Percentiles rank a stretch among this genome's conserved stretches.
Evolutionary conservation across 2,888 invertebrate genomes (phyloP).

Genomic region (Raillietiella orientalis): DNA sequence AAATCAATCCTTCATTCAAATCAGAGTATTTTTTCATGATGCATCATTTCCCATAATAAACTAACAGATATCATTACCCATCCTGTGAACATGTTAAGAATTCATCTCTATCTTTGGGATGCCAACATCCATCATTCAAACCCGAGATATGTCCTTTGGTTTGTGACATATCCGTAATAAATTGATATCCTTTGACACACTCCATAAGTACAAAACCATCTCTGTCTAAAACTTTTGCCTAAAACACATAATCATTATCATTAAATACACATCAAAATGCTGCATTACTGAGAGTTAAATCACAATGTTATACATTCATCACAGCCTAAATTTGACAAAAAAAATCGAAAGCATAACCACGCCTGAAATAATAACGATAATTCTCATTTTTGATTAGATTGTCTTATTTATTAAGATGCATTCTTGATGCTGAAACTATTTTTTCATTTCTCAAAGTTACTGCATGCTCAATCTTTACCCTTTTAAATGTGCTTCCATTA

Average conservation of each 20-base stretch:
- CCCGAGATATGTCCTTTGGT: conserved; percentile 85
- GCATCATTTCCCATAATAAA: conserved; percentile 2
- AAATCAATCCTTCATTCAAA: too few relatives aligned
- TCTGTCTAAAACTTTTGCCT: conserved; percentile 64
- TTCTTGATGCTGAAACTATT: too few relatives aligned
- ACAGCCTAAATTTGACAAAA: background rate
- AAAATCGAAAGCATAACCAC: too few relatives aligned
- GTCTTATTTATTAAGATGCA: too few relatives aligned
- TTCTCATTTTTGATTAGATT: too few relatives aligned
- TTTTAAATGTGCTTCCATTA: too few relatives aligned
- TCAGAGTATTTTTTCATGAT: conserved; percentile 1
- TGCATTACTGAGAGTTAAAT: conserved; percentile 1
- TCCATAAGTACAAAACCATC: conserved; percentile 79
- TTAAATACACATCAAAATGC: too few relatives aligned
- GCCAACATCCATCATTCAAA: conserved; percentile 68
- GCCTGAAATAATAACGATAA: too few relatives aligned
- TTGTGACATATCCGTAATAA: conserved; percentile 67
- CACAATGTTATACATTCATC: background rate
- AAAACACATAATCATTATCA: conserved; percentile 5
- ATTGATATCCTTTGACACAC: conserved; percentile 81
- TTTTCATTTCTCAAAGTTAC: too few relatives aligned
- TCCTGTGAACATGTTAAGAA: conserved; percentile 84
- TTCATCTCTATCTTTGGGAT: conserved; percentile 60
- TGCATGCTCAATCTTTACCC: too few relatives aligned
- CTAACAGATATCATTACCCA: conserved; percentile 17